Percentiles rank a stretch among this genome's conserved stretches.
Conservation (phyloP, 2,888 invertebrate species). For the Drosophila neoperkinsi region DNA sequence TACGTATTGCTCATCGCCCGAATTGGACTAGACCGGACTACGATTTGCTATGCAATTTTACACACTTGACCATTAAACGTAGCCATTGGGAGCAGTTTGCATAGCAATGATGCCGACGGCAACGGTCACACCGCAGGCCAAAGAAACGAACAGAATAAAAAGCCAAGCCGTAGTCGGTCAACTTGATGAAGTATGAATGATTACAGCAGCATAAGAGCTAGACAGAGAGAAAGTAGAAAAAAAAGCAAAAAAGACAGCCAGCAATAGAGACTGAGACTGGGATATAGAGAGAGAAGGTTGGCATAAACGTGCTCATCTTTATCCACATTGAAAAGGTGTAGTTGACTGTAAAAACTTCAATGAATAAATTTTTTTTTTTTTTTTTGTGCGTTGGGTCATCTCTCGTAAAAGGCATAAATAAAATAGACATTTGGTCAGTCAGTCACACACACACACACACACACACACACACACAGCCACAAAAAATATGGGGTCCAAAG, state of each 20-base stretch:
- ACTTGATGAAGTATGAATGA: constrained; percentile 81
- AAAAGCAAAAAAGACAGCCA: not conserved
- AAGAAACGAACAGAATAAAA: constrained; percentile 50
- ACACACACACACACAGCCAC: not conserved
- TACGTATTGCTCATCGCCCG: no score
- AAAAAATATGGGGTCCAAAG: constrained; percentile 41
- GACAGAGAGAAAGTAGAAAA: constrained; percentile 8
- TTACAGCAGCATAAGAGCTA: constrained; percentile 55
- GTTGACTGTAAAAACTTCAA: constrained; percentile 82
- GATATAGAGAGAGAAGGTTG: not conserved
- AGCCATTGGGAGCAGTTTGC: constrained; percentile 82
- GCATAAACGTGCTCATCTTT: constrained; percentile 52
- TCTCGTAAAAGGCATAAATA: constrained; percentile 73
- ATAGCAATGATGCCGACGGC: constrained; percentile 73
- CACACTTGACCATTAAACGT: constrained; percentile 82
- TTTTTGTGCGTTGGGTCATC: constrained; percentile 45
- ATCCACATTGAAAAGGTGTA: constrained; percentile 78
- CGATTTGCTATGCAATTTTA: constrained; percentile 82
- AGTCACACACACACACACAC: constrained; percentile 23
- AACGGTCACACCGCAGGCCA: constrained; percentile 22
- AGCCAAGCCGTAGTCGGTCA: constrained; percentile 62
- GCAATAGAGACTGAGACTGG: not conserved
- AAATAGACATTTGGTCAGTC: constrained; percentile 51
- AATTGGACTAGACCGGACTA: constrained; percentile 35
- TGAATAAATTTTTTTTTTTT: constrained; percentile 68